These are phyloP conservation scores for Cheirogaleus major DNA, from an alignment of 2,797 vertebrate genomes.

Conservation along the genomic window DNA sequence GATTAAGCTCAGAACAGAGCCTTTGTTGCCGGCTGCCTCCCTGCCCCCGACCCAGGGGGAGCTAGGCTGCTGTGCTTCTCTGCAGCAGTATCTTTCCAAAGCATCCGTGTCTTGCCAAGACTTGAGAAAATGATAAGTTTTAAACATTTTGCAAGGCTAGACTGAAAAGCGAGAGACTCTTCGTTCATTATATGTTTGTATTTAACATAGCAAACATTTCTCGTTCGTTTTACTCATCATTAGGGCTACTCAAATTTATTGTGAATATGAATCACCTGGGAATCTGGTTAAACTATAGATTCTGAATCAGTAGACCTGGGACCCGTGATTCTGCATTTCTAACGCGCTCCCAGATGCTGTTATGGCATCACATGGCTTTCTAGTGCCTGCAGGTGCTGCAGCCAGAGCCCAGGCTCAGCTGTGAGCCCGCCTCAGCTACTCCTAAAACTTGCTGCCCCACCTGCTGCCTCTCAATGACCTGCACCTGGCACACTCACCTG, in stretches of 20 bases:
- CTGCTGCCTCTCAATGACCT: not conserved
- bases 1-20: not conserved
- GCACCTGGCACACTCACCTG: not conserved
- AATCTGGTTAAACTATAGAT: not conserved
- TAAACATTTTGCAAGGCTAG: not conserved
- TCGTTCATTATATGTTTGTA: not conserved
- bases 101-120: not conserved
- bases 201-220: not conserved
- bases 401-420: not conserved
- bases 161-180: not conserved
- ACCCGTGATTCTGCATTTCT: not conserved
- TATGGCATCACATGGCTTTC: accelerated
- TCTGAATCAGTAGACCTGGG: not conserved
- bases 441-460: accelerated
- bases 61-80: not conserved
- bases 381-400: too few relatives aligned
- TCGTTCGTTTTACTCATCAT: not conserved
- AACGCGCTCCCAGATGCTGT: not conserved
- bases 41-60: not conserved
- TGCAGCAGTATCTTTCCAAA: not conserved
- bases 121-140: not conserved
- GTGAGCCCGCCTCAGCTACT: too few relatives aligned
- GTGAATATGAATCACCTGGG: not conserved
- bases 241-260: accelerated
- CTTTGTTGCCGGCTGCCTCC: not conserved